Evolutionary conservation across 2,797 vertebrate species (phyloP), one percentile per base, ranked within the genome.

Genomic region (Spatula clypeata): DNA sequence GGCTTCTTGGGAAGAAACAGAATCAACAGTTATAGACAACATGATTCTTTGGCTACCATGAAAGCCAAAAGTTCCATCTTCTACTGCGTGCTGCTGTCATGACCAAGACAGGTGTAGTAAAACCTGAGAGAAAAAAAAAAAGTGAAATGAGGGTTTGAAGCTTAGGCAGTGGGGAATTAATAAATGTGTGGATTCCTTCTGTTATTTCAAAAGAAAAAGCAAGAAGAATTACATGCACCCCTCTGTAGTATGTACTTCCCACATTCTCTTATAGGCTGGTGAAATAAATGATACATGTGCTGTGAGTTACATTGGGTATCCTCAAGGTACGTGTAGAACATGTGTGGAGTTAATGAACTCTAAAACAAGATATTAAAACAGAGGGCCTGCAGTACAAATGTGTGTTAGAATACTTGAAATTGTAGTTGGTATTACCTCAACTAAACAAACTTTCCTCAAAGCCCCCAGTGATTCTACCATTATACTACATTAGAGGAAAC

Each of bases 401-500:
- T 15, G 13, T 32, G 15, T 57, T 49, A 66, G 38, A 86, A 82
- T 40, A 55, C 47, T 75, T 53, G 57, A 85, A 84, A 86, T 24
- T 40, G 27, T 62, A 40, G 42, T 6, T 20, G 32, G 6, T 61
- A 24, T 71, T 51, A 74, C 40, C 38, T 65, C 75, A 67, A 42
- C 27, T 19, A 82, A 84, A 38, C 29, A 74, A 87, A 67, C 32
- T 64, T 79, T 45, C 20, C 61, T 58, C 40, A 54, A 86, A 61
- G 23, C 13, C 26, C 60, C 12, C 14, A 1, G 0, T 60, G 32
- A 38, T 87, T 90, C 67, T 85, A 38, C 29, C 40, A 21, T 82
- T 85, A 57, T 60, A 44, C 40, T 60, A 44, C 40, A 34, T 77
- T 53, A 88, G 72, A 86, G 90, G 84, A 92, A 89, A 85, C 73